Percentiles rank a stretch among this genome's conserved stretches.
These are phyloP conservation scores for Aegotheles bennettii DNA, from an alignment of 2,113 vertebrate genomes.

Conservation along the genomic window DNA sequence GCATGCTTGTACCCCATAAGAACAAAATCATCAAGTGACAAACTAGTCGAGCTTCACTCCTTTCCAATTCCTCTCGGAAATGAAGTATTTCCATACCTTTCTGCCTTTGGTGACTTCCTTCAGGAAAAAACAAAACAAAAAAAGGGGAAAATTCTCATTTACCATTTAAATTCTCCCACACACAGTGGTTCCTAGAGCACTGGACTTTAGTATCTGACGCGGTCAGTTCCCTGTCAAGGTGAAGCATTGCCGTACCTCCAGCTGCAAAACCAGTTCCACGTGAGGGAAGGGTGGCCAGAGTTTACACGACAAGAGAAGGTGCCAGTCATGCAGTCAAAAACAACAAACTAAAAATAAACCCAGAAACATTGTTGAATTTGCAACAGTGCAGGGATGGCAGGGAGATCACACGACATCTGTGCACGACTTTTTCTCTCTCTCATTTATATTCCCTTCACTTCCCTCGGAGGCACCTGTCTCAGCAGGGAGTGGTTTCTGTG, in stretches of 20 bases:
- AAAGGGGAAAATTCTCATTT: background rate
- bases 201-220: conserved; percentile 28
- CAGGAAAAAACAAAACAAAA: background rate
- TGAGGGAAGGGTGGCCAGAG: background rate
- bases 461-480: conserved; percentile 69
- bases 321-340: background rate
- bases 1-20: background rate
- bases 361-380: background rate
- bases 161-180: conserved; percentile 21
- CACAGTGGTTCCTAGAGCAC: conserved; percentile 18
- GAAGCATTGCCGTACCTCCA: conserved; percentile 48
- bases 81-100: background rate
- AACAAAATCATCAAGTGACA: background rate
- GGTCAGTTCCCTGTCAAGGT: background rate
- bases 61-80: background rate
- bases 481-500: conserved; percentile 70
- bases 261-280: conserved; percentile 1
- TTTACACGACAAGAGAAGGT: background rate
- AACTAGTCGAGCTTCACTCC: background rate
- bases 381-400: background rate
- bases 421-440: background rate
- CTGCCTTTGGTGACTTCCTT: background rate
- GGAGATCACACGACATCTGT: background rate
- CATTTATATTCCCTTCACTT: conserved; percentile 50
- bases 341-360: background rate